A percentile compares a stretch with the other conserved stretches of the same genome.
Conservation (phyloP, 2,888 invertebrate genomes). For the Ormyrus thymus region DNA sequence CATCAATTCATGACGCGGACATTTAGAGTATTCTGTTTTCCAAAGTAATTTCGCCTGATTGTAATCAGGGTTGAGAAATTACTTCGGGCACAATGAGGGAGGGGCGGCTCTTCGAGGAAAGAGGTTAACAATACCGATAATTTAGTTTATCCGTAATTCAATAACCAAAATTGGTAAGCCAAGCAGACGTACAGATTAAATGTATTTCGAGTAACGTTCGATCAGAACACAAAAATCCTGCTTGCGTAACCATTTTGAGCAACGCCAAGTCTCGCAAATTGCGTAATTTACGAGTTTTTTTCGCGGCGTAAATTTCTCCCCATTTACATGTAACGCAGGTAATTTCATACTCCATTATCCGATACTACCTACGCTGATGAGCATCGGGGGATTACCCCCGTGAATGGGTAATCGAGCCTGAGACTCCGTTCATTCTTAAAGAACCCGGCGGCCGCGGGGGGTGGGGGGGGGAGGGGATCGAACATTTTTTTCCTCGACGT, state of each 20-base stretch:
- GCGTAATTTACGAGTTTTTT: conserved; percentile 28
- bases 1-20: not conserved
- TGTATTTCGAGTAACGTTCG: no score
- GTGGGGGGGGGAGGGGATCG: conserved; percentile 25
- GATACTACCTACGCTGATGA: conserved; percentile 44
- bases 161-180: no score
- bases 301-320: conserved; percentile 18
- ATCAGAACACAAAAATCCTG: no score
- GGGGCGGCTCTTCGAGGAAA: no score
- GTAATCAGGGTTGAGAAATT: no score
- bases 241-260: no score
- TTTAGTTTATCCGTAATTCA: no score
- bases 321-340: conserved; percentile 44
- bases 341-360: conserved; percentile 52
- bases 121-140: no score
- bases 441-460: not conserved
- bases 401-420: conserved; percentile 51
- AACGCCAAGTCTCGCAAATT: not conserved
- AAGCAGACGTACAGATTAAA: no score
- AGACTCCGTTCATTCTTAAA: conserved; percentile 33
- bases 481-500: not conserved
- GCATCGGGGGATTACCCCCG: conserved; percentile 43
- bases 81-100: no score
- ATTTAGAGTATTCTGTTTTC: not conserved
- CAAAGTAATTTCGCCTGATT: no score